These are phyloP conservation scores for Thaleichthys pacificus DNA, from an alignment of 2,797 vertebrate genomes.

Conservation along the genomic window DNA sequence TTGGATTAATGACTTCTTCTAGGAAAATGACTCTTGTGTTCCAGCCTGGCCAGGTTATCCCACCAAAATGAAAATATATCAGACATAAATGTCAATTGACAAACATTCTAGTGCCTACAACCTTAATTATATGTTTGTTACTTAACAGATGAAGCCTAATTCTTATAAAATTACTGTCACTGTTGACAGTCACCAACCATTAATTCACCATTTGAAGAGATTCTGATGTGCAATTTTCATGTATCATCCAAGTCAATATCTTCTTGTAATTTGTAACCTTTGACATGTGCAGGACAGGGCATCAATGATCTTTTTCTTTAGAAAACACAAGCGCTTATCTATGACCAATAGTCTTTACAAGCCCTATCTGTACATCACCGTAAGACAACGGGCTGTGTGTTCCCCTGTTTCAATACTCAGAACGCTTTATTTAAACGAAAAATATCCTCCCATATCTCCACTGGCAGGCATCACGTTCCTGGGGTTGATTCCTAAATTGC, in stretches of 20 bases:
- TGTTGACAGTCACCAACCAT: neutral
- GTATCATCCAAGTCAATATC: slow-evolving; percentile 23
- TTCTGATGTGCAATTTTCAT: slow-evolving; percentile 16
- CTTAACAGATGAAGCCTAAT: neutral
- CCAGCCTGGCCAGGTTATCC: neutral
- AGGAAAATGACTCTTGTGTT: slow-evolving; percentile 22
- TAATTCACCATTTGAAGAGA: neutral
- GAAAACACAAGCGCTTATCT: slow-evolving; percentile 32
- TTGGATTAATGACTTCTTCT: slow-evolving; percentile 22
- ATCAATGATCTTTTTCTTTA: slow-evolving; percentile 32
- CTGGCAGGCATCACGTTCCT: slow-evolving; percentile 43
- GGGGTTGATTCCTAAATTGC: slow-evolving; percentile 62
- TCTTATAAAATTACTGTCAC: neutral
- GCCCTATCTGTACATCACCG: slow-evolving; percentile 28
- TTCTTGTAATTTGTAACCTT: slow-evolving; percentile 37
- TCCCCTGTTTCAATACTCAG: slow-evolving; percentile 17
- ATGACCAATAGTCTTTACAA: slow-evolving; percentile 22
- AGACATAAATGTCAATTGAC: neutral
- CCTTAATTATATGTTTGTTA: neutral
- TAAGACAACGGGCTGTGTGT: slow-evolving; percentile 45
- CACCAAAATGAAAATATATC: neutral
- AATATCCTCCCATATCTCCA: slow-evolving; percentile 38
- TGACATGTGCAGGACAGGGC: slow-evolving; percentile 14
- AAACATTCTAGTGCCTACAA: neutral
- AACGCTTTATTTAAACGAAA: slow-evolving; percentile 42